Conservation (phyloP, 2,888 invertebrate species). For the Macroteleia sp. region DNA sequence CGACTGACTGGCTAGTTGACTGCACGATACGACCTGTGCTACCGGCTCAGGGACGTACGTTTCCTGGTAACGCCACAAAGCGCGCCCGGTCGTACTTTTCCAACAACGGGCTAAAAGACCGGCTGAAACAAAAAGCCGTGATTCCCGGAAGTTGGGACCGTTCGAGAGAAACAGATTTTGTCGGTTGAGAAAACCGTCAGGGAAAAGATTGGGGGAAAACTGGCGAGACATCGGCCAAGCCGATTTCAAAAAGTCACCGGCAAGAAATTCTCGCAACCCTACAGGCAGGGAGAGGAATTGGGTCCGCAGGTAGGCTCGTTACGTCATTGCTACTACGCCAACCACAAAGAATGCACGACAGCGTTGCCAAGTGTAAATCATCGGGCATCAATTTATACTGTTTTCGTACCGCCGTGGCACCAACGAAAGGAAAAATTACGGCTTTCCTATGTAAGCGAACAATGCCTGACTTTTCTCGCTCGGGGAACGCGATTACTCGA, state of each 20-base stretch:
- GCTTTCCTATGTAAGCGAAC: too few relatives aligned
- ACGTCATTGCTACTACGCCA: slow-evolving; percentile 79
- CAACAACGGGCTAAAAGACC: neutral
- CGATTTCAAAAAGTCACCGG: too few relatives aligned
- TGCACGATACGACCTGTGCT: slow-evolving; percentile 53
- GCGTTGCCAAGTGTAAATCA: too few relatives aligned
- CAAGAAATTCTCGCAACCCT: slow-evolving; percentile 45
- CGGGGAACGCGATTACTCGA: too few relatives aligned
- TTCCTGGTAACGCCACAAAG: slow-evolving; percentile 35
- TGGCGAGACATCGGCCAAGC: too few relatives aligned
- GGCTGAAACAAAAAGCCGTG: neutral
- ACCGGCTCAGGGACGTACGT: slow-evolving; percentile 61
- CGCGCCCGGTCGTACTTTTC: neutral
- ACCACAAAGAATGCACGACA: slow-evolving; percentile 80
- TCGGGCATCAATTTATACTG: too few relatives aligned
- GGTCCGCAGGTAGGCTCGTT: slow-evolving; percentile 81
- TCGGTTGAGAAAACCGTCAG: too few relatives aligned
- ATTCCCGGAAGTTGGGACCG: neutral
- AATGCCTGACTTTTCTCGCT: too few relatives aligned
- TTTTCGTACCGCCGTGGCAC: too few relatives aligned
- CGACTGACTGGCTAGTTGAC: slow-evolving; percentile 64
- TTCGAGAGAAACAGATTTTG: neutral
- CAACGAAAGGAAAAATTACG: too few relatives aligned
- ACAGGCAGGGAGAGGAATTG: slow-evolving; percentile 71
- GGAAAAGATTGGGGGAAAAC: neutral